Evolutionary conservation across 2,888 invertebrate species (phyloP).

Genomic region (Beris morrisii): DNA sequence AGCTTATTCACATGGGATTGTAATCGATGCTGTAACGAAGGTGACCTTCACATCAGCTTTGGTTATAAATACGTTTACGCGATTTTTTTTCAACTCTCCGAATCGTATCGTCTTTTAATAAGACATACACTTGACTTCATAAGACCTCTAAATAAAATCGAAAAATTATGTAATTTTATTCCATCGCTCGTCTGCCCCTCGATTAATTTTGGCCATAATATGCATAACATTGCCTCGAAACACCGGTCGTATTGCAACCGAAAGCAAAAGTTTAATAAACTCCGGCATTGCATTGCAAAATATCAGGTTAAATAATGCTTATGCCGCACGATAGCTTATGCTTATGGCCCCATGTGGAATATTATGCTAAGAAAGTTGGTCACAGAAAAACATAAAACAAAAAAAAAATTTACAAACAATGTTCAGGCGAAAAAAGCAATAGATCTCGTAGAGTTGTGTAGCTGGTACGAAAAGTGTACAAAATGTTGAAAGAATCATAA

Average conservation of each 20-base stretch:
- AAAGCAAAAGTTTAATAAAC: background rate
- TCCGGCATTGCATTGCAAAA: background rate
- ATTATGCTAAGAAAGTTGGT: background rate
- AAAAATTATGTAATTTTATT: no score
- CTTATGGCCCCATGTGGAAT: background rate
- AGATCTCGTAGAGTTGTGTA: background rate
- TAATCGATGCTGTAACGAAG: no score
- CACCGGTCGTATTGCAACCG: background rate
- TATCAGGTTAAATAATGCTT: background rate
- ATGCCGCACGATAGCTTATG: no score
- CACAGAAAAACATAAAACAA: background rate
- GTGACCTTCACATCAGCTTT: no score
- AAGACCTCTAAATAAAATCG: no score
- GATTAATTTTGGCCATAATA: background rate
- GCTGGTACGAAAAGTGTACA: background rate
- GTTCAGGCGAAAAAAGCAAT: background rate
- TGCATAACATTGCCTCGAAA: background rate
- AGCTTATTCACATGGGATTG: no score
- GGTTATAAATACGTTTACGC: no score
- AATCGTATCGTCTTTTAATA: no score
- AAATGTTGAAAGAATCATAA: no score
- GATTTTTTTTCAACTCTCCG: no score
- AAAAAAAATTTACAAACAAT: background rate
- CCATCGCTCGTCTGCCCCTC: no score
- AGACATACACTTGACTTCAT: no score